These are phyloP conservation scores for Poeciliopsis prolifica DNA, from an alignment of 2,113 vertebrate genomes.

Conservation along the genomic window DNA sequence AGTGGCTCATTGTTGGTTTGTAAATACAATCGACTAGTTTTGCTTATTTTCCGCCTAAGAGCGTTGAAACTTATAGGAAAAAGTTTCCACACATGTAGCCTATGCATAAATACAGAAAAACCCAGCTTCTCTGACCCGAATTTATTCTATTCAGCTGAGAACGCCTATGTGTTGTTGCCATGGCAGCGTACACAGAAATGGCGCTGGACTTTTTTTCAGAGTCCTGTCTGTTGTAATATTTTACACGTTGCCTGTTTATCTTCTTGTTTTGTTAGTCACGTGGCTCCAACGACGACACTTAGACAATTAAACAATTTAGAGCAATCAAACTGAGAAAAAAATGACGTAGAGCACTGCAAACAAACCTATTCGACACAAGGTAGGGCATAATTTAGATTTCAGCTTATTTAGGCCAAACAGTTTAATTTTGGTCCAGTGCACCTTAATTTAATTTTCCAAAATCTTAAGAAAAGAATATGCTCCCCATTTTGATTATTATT, in stretches of 20 bases:
- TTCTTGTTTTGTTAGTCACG: no score
- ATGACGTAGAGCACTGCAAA: no score
- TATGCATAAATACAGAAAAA: background rate
- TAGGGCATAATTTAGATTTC: no score
- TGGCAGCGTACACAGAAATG: conserved; percentile 32
- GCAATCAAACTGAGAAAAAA: background rate
- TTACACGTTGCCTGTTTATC: no score
- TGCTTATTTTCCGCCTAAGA: background rate
- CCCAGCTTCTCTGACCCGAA: background rate
- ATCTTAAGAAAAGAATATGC: no score
- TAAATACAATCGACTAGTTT: background rate
- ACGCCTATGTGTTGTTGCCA: conserved; percentile 40
- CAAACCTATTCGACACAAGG: no score
- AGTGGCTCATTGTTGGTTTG: conserved; percentile 13
- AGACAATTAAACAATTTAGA: background rate
- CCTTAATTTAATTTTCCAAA: background rate
- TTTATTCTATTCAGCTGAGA: background rate
- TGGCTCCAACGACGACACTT: background rate
- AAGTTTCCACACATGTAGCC: background rate
- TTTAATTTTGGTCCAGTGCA: background rate
- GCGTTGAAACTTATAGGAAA: background rate
- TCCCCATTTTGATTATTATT: no score
- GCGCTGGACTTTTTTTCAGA: background rate
- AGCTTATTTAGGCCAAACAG: no score
- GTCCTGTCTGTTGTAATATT: no score